A percentile compares a stretch with the other conserved stretches of the same genome.
These are phyloP conservation scores for Glyphotaelius pellucidus DNA, from an alignment of 2,888 invertebrate species.

Conservation along the genomic window DNA sequence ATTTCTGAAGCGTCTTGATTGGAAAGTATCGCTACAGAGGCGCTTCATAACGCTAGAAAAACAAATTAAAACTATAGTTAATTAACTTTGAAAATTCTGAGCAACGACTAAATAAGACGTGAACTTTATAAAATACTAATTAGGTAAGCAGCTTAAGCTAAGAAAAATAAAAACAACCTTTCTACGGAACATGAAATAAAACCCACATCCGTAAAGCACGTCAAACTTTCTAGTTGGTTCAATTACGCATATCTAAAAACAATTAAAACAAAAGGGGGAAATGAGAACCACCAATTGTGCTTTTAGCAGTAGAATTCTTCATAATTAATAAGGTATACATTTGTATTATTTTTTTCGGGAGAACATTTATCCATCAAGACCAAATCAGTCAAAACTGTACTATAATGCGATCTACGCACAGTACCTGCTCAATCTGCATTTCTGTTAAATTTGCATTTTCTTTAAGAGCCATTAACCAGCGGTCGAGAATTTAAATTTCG, in stretches of 20 bases:
- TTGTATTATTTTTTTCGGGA: neutral
- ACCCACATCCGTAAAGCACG: neutral
- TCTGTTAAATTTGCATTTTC: neutral
- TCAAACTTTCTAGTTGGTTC: constrained; percentile 8
- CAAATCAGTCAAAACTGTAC: neutral
- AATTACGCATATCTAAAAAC: constrained; percentile 24
- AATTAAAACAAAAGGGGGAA: constrained; percentile 21
- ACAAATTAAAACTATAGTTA: neutral
- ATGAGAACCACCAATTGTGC: neutral
- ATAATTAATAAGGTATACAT: neutral
- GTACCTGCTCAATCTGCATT: neutral
- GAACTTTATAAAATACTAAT: neutral
- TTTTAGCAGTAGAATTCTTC: neutral
- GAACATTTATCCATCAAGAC: neutral
- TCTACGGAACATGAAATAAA: neutral
- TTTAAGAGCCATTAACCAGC: too few species aligned
- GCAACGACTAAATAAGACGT: neutral
- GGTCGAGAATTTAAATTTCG: too few species aligned
- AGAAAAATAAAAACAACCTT: constrained; percentile 1
- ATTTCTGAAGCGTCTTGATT: neutral
- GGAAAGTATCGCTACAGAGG: neutral
- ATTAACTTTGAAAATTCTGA: neutral
- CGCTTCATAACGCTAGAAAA: neutral
- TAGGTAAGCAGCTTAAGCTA: neutral
- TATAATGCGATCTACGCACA: neutral